Percentiles rank a stretch among this genome's conserved stretches.
phyloP scores from a whole-genome alignment of 2,888 invertebrate species.

The Venusia cambrica region DNA sequence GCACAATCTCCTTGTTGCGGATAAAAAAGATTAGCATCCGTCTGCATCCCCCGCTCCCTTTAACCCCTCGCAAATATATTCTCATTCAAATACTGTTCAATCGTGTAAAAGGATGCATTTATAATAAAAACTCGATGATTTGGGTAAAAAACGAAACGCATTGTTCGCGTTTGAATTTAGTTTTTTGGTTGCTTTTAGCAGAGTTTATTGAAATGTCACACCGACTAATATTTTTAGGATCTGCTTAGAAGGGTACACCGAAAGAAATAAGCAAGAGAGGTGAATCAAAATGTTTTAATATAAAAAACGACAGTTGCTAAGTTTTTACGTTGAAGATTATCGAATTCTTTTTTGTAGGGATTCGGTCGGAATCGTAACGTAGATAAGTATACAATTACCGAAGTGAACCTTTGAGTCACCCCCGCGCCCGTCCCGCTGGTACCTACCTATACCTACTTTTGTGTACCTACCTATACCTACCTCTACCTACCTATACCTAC shows the following conservation, averaged over 20 bases:
- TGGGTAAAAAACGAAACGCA: conserved; percentile 24
- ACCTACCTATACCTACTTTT: conserved; percentile 3
- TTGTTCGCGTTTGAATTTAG: conserved; percentile 18
- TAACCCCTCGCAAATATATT: conserved; percentile 32
- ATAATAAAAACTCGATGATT: conserved; percentile 26
- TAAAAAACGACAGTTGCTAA: conserved; percentile 48
- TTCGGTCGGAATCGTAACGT: conserved; percentile 29
- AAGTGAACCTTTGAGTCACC: too few relatives aligned
- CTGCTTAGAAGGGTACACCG: conserved; percentile 48
- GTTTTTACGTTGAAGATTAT: conserved; percentile 43
- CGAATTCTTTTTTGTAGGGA: conserved; percentile 24
- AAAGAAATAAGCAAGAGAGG: conserved; percentile 32
- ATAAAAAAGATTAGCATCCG: conserved; percentile 44
- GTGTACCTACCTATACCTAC: too few relatives aligned
- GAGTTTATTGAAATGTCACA: conserved; percentile 56
- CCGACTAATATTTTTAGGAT: conserved; percentile 35
- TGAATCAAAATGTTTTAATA: conserved; percentile 31
- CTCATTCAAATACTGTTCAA: conserved; percentile 46
- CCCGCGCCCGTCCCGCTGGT: conserved; percentile 6
- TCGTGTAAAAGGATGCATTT: conserved; percentile 31
- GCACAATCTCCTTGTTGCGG: conserved; percentile 34
- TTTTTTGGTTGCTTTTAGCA: conserved; percentile 19
- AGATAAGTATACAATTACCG: conserved; percentile 38
- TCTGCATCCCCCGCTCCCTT: too few relatives aligned
- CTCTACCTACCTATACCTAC: too few relatives aligned